Base-by-base conservation (phyloP, 2,113 vertebrate species). In the Apaloderma vittatum region DNA sequence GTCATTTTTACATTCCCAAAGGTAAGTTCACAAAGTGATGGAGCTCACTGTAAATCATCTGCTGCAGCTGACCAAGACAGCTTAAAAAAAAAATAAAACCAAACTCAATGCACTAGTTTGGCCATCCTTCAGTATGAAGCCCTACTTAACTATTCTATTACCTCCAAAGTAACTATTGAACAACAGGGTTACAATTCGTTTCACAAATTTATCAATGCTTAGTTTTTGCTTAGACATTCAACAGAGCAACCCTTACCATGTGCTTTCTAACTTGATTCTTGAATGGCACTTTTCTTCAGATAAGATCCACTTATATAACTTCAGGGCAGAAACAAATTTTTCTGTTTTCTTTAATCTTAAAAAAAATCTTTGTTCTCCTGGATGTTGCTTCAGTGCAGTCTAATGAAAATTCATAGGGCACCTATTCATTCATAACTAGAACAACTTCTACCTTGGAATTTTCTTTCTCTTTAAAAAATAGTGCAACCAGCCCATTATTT, bases 361-460 rank as follows among this genome's bases (percentile, higher is more conserved):
- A 29, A 96, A 93, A 96, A 93, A 72, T 45, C 26, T 62, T 78
- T 46, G 20, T 37, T 46, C 74, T 92, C 66, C 43, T 61, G 55
- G 12, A 62, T 79, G 8, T 46, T 94, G 20, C 58, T 70, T 70
- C 71, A 79, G 34, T 13, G 13, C 22, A 85, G 26, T 40, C 27
- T 54, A 87, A 85, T 82, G 34, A 95, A 84, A 91, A 95, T 82
- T 81, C 73, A 89, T 14, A 74, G 48, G 61, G 30, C 29, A 82
- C 51, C 17, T 67, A 9, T 46, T 91, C 21, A 78, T 74, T 87
- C 20, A n/a, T 63, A 89, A 70, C 14, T 67, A 67, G 24, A 92
- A 74, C 9, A 59, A 45, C 40, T 78, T 70, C n/a, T 55, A 65
- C 63, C 40, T 55, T 55, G 26, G 15, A 68, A 90, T 76, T 75